Evolutionary conservation across 1,140 invertebrate genomes (phyloP), one percentile per base, ranked within the genome.

Genomic region (Papilio helenus): DNA sequence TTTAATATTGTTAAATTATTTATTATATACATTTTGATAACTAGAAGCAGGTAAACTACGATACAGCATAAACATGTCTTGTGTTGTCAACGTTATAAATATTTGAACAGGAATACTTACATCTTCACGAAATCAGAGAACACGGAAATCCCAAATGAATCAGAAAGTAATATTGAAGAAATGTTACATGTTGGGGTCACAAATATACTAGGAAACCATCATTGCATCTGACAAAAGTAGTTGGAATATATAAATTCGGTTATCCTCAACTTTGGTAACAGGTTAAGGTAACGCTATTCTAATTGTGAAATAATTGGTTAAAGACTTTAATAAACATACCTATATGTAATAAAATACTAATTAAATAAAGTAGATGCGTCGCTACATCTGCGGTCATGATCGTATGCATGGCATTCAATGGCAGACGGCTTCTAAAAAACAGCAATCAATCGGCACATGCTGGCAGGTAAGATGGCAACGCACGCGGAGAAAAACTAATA

Each of bases 401-500:
- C 42, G 34, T 42, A 42, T 72, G 71, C 34, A 72, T 44, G 71
- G 71, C 34, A 72, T 72, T 44, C 71, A 23, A 72, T 72, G 16
- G 20, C 34, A 12, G 71, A n/a, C 14, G 39, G 16, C 16, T 72
- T 44, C 71, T 29, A 29, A 44, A 44, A 73, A 73, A 46, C 44
- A 46, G 44, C 42, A 73, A 73, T 73, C 72, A 73, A 46, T 49
- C 42, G 72, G 42, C 72, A 49, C 72, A 73, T 18, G 72, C 44
- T 46, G 39, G 39, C 39, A 49, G 42, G 39, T 42, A 18, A 20
- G 72, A 73, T 20, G 72, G 18, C 72, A 23, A 26, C 72, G 39
- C 39, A 73, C 18, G 72, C 72, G 72, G 44, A 44, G 72, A 73
- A 73, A 73, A 73, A 73, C 72, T 73, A n/a, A 73, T 49, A 73